Percentiles rank a stretch among this genome's conserved stretches.
These are phyloP conservation scores for Ammospiza maritima DNA, from an alignment of 2,797 vertebrate species.

Conservation along the genomic window DNA sequence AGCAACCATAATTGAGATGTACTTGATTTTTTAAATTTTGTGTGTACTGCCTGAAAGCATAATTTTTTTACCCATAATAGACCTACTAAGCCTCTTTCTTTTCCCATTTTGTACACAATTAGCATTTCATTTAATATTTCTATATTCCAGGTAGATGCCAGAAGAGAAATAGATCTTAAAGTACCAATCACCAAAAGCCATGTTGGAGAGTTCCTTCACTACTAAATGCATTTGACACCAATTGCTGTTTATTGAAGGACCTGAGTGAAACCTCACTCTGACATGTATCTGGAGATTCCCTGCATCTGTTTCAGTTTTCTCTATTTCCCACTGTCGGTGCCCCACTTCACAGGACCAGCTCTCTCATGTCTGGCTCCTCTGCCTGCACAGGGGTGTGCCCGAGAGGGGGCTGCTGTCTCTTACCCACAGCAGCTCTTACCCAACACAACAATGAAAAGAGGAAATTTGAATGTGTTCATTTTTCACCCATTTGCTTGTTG, in stretches of 20 bases:
- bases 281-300: background rate
- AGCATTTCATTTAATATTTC: constrained; percentile 53
- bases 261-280: background rate
- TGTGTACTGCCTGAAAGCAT: constrained; percentile 4
- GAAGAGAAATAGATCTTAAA: constrained; percentile 45
- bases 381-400: background rate
- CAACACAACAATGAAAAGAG: background rate
- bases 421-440: background rate
- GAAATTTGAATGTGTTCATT: background rate
- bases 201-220: constrained; percentile 9
- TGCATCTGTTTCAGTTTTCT: background rate
- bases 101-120: constrained; percentile 31
- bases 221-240: constrained; percentile 52
- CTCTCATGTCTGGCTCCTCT: background rate
- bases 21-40: background rate
- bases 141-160: background rate
- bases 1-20: constrained; percentile 34
- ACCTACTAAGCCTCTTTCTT: constrained; percentile 24
- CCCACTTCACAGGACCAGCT: background rate
- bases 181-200: background rate
- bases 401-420: background rate
- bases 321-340: background rate
- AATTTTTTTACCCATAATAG: constrained; percentile 41
- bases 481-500: background rate
- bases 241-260: constrained; percentile 49